These are phyloP conservation scores for Choloepus didactylus DNA, from an alignment of 2,797 vertebrate genomes.

Conservation along the genomic window DNA sequence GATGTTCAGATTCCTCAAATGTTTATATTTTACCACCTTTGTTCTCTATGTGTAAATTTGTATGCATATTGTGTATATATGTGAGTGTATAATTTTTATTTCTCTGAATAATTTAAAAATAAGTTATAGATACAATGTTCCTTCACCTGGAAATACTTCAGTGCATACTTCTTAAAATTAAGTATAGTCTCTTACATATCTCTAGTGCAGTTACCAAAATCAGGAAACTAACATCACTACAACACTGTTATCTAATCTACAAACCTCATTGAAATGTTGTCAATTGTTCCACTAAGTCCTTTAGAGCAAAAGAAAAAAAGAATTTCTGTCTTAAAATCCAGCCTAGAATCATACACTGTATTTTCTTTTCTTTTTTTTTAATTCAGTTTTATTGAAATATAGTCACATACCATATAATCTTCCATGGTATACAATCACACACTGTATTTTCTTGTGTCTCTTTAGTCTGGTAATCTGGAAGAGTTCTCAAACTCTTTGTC, in stretches of 20 bases:
- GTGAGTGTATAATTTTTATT: background rate
- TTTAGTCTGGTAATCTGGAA: background rate
- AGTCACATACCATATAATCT: too few species aligned
- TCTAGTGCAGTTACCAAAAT: background rate
- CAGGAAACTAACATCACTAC: background rate
- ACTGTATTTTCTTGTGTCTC: background rate
- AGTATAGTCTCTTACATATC: background rate
- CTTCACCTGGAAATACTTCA: background rate
- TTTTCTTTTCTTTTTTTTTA: too few species aligned
- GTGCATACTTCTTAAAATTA: constrained; percentile 8
- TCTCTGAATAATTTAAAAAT: constrained; percentile 23
- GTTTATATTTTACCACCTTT: background rate
- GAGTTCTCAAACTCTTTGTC: background rate
- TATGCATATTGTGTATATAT: background rate
- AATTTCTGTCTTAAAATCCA: background rate
- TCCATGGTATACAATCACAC: too few species aligned
- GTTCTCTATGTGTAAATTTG: background rate
- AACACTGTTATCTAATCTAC: background rate
- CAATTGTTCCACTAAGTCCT: background rate
- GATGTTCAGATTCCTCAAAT: background rate
- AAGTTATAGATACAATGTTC: background rate
- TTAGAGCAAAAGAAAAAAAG: background rate
- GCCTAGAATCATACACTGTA: background rate
- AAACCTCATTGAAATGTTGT: background rate
- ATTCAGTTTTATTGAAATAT: too few species aligned